phyloP scores from a whole-genome alignment of 1,140 invertebrate genomes.

The Tetragnatha versicolor region DNA sequence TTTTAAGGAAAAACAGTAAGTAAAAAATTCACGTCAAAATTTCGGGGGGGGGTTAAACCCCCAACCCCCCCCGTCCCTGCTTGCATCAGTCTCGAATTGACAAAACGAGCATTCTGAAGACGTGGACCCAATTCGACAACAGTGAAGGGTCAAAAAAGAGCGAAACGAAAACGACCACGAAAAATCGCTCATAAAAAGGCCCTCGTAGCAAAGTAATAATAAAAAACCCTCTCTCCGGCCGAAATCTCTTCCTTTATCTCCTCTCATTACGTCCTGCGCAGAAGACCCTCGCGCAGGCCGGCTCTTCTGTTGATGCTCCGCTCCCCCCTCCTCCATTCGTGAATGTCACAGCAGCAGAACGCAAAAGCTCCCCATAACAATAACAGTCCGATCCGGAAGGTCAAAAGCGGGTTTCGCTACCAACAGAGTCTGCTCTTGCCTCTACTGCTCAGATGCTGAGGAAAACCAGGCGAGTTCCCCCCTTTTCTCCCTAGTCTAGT shows the following conservation, averaged over 20 bases:
- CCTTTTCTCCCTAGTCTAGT: background rate
- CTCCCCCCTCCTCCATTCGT: background rate
- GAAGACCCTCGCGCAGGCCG: conserved; percentile 3
- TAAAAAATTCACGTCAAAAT: too few relatives aligned
- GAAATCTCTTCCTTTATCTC: conserved; percentile 23
- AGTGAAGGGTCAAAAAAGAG: too few relatives aligned
- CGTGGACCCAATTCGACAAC: too few relatives aligned
- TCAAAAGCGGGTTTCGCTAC: background rate
- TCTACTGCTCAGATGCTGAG: conserved; percentile 20
- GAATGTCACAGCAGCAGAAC: conserved; percentile 14
- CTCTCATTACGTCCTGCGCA: conserved; percentile 22
- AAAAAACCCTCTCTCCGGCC: background rate
- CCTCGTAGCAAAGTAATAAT: conserved; percentile 2
- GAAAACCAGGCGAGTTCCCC: conserved; percentile 40
- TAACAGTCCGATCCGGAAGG: background rate
- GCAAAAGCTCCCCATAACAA: background rate
- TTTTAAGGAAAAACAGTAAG: too few relatives aligned
- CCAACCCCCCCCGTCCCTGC: too few relatives aligned
- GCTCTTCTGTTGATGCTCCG: conserved; percentile 26
- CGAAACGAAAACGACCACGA: too few relatives aligned
- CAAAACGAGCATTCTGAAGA: too few relatives aligned
- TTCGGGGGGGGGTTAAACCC: too few relatives aligned
- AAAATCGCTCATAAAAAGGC: conserved; percentile 10
- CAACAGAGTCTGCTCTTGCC: too few relatives aligned
- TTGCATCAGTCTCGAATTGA: too few relatives aligned